Conservation (phyloP, 2,113 vertebrate species). For the Trematomus loennbergii region DNA sequence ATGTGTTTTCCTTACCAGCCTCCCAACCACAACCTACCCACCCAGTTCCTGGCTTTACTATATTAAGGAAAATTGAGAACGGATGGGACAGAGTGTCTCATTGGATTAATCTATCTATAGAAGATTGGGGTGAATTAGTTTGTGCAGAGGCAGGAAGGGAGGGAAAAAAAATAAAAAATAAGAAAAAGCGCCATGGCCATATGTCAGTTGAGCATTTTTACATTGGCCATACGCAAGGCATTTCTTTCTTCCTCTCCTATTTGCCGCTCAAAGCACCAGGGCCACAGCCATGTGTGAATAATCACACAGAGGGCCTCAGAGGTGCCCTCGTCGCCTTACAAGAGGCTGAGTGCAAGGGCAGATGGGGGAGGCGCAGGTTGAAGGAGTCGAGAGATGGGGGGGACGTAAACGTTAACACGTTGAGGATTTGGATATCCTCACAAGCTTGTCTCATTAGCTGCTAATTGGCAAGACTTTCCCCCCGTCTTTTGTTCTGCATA, state of each 20-base stretch:
- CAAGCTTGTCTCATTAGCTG: slow-evolving; percentile 88
- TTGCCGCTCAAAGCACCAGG: slow-evolving; percentile 75
- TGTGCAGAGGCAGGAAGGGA: background rate
- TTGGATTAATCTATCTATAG: slow-evolving; percentile 57
- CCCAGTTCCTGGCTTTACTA: slow-evolving; percentile 64
- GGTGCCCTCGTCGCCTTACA: slow-evolving; percentile 76
- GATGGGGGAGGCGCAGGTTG: slow-evolving; percentile 73
- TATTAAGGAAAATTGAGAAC: slow-evolving; percentile 78
- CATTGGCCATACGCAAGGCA: slow-evolving; percentile 80
- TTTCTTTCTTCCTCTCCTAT: slow-evolving; percentile 76
- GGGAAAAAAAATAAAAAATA: slow-evolving; percentile 47
- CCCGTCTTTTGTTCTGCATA: slow-evolving; percentile 82
- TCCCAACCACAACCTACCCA: slow-evolving; percentile 70
- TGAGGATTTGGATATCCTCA: slow-evolving; percentile 87
- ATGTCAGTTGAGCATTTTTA: slow-evolving; percentile 77
- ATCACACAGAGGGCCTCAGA: slow-evolving; percentile 80
- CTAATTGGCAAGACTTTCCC: slow-evolving; percentile 88
- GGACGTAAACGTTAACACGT: slow-evolving; percentile 83
- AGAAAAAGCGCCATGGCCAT: slow-evolving; percentile 60
- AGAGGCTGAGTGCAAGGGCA: slow-evolving; percentile 76
- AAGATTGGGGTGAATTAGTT: slow-evolving; percentile 32
- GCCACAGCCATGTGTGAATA: slow-evolving; percentile 80
- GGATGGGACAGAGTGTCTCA: slow-evolving; percentile 71
- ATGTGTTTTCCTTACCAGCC: slow-evolving; percentile 73
- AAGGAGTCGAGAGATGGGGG: slow-evolving; percentile 51